Evolutionary conservation across 2,113 vertebrate genomes (phyloP), one percentile per base, ranked within the genome.

Genomic region (Tupaia tana): DNA sequence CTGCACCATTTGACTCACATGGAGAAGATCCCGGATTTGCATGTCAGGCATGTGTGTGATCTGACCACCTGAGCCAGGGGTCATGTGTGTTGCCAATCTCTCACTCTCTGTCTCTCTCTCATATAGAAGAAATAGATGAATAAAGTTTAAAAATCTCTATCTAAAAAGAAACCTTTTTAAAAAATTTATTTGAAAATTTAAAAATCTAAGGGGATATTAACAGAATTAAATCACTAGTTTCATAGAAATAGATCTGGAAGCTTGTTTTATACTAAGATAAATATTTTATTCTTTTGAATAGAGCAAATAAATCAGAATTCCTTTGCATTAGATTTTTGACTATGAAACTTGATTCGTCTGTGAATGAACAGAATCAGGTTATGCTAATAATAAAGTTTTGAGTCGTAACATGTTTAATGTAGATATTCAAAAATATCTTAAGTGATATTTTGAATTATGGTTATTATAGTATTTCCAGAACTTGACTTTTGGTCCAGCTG

Each of bases 301-400:
- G 0, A 82, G 43, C 18, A 93, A 93, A 80, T 74, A 85, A 87
- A 78, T 95, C 1, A 54, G 78, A 89, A 83, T 89, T 19, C 63
- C 4, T 69, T 64, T 77, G 66, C 2, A 70, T 83, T 86, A 58
- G 90, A 85, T 90, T 94, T n/a, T n/a, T 88, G 82, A 5, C 27
- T 88, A 73, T 29, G 12, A 86, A 95, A 80, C 6, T 69, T 95
- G 14, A 93, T 29, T 86, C 34, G 86, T 71, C 12, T 79, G 20
- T 86, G 43, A 27, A 34, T 92, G 71, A 63, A 15, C 85, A 81
- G 31, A 90, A 80, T 87, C 19, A 64, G 25, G 31, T 67, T 15
- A 94, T 93, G 86, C 29, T 90, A 89, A 82, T 67, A 84, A 70
- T 80, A 77, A 93, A 91, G 25, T 78, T 86, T 93, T 79, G 86